A percentile compares a stretch with the other conserved stretches of the same genome.
These are phyloP conservation scores for Chymomyza amoena DNA, from an alignment of 2,888 invertebrate species.

Conservation along the genomic window DNA sequence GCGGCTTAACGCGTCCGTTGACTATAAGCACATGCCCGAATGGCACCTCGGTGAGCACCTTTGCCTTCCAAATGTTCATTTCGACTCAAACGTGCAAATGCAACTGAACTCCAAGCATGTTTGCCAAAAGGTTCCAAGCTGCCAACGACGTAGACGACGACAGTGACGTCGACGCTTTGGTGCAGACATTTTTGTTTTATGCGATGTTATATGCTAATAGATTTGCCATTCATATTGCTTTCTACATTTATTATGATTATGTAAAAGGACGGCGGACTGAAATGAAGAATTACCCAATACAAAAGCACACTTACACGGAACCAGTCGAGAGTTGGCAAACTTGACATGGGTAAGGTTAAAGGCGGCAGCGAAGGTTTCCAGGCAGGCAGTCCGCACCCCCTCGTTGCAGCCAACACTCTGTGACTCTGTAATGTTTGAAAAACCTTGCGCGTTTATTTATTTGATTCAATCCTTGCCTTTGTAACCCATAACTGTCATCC, in stretches of 20 bases:
- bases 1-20: slow-evolving; percentile 77
- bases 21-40: slow-evolving; percentile 78
- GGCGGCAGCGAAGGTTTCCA: slow-evolving; percentile 56
- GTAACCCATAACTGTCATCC: slow-evolving; percentile 76
- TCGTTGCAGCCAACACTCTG: slow-evolving; percentile 11
- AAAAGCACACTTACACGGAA: slow-evolving; percentile 45
- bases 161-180: slow-evolving; percentile 6
- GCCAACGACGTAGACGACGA: slow-evolving; percentile 9
- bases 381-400: slow-evolving; percentile 6
- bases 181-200: slow-evolving; percentile 56
- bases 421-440: slow-evolving; percentile 32
- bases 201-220: slow-evolving; percentile 73
- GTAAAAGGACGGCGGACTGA: slow-evolving; percentile 45
- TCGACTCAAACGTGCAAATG: slow-evolving; percentile 62
- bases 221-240: slow-evolving; percentile 71
- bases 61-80: slow-evolving; percentile 79
- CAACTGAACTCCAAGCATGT: slow-evolving; percentile 60
- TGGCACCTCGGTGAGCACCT: slow-evolving; percentile 77
- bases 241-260: slow-evolving; percentile 72
- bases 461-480: slow-evolving; percentile 76
- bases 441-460: slow-evolving; percentile 74
- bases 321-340: slow-evolving; percentile 46
- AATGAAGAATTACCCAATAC: slow-evolving; percentile 47
- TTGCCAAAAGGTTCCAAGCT: background rate
- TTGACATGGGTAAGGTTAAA: slow-evolving; percentile 69